Evolutionary conservation across 35 echinoderm and acorn worm species (phyloP).

Genomic region (Strongylocentrotus purpuratus): DNA sequence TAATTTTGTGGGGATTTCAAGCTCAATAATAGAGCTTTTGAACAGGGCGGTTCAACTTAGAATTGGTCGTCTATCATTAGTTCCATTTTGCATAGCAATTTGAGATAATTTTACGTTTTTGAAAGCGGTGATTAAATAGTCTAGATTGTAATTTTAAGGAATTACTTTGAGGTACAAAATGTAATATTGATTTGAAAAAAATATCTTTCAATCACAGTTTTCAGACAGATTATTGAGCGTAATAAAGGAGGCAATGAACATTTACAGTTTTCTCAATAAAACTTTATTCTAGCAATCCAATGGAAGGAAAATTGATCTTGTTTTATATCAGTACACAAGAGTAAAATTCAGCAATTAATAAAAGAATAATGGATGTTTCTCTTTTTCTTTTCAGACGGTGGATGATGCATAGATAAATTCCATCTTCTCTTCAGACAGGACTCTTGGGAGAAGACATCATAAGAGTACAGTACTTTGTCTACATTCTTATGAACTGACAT

Average conservation of each 20-base stretch:
- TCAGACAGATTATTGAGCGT: too few species aligned
- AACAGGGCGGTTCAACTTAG: too few species aligned
- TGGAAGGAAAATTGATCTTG: background rate
- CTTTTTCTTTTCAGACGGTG: background rate
- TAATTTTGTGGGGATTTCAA: too few species aligned
- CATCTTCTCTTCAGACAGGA: background rate
- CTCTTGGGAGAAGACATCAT: background rate
- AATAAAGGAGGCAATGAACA: background rate
- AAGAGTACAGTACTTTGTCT: background rate
- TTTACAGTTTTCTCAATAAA: background rate
- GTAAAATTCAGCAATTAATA: background rate
- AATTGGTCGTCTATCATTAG: too few species aligned
- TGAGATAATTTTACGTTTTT: too few species aligned
- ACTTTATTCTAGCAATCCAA: background rate
- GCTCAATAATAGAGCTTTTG: too few species aligned
- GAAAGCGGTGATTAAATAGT: too few species aligned
- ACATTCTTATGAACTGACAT: too few species aligned
- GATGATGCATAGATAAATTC: background rate
- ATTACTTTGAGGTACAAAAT: too few species aligned
- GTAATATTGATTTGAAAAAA: background rate
- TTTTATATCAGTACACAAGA: background rate
- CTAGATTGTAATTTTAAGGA: too few species aligned
- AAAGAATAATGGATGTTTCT: background rate
- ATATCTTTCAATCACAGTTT: background rate
- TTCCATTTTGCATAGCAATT: too few species aligned